Evolutionary conservation across 2,797 vertebrate species (phyloP), one percentile per base, ranked within the genome.

Genomic region (Semotilus atromaculatus): DNA sequence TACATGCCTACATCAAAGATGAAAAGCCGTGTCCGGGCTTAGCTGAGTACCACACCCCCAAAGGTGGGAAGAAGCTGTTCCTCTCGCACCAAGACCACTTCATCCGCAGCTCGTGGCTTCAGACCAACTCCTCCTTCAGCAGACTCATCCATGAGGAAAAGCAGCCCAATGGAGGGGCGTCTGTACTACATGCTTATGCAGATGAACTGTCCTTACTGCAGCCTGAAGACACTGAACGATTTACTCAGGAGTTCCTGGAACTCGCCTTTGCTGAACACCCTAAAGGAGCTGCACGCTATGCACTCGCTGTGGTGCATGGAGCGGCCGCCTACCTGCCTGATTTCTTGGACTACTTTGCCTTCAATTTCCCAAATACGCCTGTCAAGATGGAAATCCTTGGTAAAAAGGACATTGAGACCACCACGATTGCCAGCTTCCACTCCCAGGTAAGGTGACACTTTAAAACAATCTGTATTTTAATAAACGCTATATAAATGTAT

Each of bases 331-430:
- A 97, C 90, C 95, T 99, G 77, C 98, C 98, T 4, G 98, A 99
- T 94, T 99, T 99, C 93, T 93, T 99, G 93, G 97, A 99, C 92
- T 99, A 99, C 91, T 99, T 99, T 92, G 97, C 98, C 93, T 99
- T 99, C 91, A 99, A 98, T 93, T 99, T 99, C 86, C 98, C 98
- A 89, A 97, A 95, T 95, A 99, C 98, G 51, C 97, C 96, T 4
- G 98, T 99, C 89, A 99, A 99, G 94, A 97, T 99, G 97, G 98
- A 99, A 95, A 96, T 99, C 88, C 92, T 99, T 92, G 98, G 98
- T 91, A 99, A 99, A 95, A 99, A 99, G 91, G 98, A 99, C 93
- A 99, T 99, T 29, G 98, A 99, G 94, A 99, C 98, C 55, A 99
- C 98, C 79, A 99, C 98, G 2, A 99, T 99, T 91, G 96, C 97